Percentiles rank a stretch among this genome's conserved stretches.
These are phyloP conservation scores for Allacma fusca DNA, from an alignment of 2,888 invertebrate genomes.

Conservation along the genomic window DNA sequence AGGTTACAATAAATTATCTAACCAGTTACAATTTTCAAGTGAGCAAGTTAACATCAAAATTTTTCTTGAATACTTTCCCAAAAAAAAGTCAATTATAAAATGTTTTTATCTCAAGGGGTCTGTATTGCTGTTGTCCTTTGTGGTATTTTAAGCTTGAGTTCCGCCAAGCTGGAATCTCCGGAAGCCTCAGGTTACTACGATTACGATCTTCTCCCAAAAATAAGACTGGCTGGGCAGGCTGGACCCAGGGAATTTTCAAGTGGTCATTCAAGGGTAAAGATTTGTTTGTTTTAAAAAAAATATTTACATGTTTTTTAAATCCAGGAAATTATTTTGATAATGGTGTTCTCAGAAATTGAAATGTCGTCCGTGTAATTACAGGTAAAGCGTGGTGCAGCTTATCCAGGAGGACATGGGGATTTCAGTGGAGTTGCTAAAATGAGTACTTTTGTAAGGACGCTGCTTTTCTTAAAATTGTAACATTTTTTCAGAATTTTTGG, in stretches of 20 bases:
- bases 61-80: background rate
- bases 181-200: background rate
- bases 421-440: constrained; percentile 51
- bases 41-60: background rate
- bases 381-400: constrained; percentile 48
- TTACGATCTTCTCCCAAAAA: background rate
- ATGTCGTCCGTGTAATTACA: background rate
- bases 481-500: background rate
- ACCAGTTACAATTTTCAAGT: background rate
- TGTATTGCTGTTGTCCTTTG: background rate
- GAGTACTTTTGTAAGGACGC: constrained; percentile 48
- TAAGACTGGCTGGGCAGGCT: background rate
- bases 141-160: background rate
- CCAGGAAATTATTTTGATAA: no score
- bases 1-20: no score
- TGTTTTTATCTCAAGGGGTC: background rate
- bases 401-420: constrained; percentile 50
- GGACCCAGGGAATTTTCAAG: background rate
- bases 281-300: no score
- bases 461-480: no score
- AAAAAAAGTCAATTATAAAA: no score
- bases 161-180: background rate
- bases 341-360: background rate
- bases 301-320: no score
- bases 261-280: no score